Conservation (phyloP, 2,888 invertebrate genomes). For the Pelosia muscerda region DNA sequence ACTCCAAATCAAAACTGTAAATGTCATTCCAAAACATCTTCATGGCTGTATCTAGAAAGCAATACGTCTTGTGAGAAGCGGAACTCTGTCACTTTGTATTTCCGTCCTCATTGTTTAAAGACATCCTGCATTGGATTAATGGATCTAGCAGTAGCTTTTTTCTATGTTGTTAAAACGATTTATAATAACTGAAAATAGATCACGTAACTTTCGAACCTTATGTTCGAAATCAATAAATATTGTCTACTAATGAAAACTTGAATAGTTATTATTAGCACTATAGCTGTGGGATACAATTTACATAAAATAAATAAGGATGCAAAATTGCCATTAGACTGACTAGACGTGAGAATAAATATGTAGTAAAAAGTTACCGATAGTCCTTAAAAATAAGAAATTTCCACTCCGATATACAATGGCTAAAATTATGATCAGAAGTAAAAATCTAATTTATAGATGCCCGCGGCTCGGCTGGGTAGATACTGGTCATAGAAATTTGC, state of each 20-base stretch:
- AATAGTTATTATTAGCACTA: not conserved
- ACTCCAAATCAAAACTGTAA: conserved; percentile 6
- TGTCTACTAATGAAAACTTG: not conserved
- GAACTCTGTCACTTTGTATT: conserved; percentile 66
- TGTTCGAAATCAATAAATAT: not conserved
- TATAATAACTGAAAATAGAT: conserved; percentile 15
- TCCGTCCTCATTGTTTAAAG: conserved; percentile 77
- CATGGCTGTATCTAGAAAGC: conserved; percentile 55
- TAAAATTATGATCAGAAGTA: too few relatives aligned
- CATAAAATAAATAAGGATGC: too few relatives aligned
- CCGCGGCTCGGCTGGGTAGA: too few relatives aligned
- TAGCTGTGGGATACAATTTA: not conserved
- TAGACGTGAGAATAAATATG: not conserved
- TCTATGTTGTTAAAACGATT: conserved; percentile 29
- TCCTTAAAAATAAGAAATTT: too few relatives aligned
- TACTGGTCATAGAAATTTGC: not conserved
- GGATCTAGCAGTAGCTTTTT: conserved; percentile 43
- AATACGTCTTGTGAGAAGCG: conserved; percentile 72
- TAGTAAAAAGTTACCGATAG: not conserved
- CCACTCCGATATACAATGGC: too few relatives aligned
- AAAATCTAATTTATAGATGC: too few relatives aligned
- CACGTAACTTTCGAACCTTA: not conserved
- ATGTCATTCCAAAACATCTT: conserved; percentile 34
- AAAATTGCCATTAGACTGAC: not conserved
- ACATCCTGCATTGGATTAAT: conserved; percentile 69